A percentile compares a stretch with the other conserved stretches of the same genome.
Evolutionary conservation across 2,888 invertebrate species (phyloP).

Genomic region (Pachycephus smyrnensis): DNA sequence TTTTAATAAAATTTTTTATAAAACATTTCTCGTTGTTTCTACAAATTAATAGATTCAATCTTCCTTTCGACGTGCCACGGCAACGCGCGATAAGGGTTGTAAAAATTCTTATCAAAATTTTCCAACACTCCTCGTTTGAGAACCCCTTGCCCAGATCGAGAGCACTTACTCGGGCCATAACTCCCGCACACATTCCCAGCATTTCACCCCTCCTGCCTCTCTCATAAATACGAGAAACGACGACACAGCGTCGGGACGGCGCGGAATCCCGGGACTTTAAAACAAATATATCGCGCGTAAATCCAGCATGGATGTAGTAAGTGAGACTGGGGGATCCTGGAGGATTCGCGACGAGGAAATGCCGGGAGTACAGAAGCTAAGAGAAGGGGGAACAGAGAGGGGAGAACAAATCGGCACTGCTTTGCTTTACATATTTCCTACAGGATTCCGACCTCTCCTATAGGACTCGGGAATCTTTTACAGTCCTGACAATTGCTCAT

Average conservation of each 20-base stretch:
- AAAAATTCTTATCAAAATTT: too few relatives aligned
- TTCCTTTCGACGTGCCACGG: too few relatives aligned
- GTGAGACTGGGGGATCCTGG: conserved; percentile 20
- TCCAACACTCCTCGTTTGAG: conserved; percentile 24
- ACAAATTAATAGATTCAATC: too few relatives aligned
- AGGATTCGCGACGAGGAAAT: conserved; percentile 18
- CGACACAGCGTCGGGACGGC: conserved; percentile 32
- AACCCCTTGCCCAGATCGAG: conserved; percentile 51
- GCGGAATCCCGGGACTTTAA: conserved; percentile 58
- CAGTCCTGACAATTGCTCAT: too few relatives aligned
- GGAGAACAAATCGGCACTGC: conserved; percentile 57
- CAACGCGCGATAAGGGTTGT: too few relatives aligned
- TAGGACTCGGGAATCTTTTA: too few relatives aligned
- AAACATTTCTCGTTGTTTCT: too few relatives aligned
- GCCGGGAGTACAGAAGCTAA: conserved; percentile 13
- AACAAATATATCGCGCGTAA: conserved; percentile 66
- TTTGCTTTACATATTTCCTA: conserved; percentile 60
- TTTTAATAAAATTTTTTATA: too few relatives aligned
- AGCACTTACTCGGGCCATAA: conserved; percentile 64
- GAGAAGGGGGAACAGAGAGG: conserved; percentile 28
- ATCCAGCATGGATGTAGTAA: conserved; percentile 56
- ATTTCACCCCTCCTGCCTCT: conserved; percentile 51
- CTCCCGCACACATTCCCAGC: conserved; percentile 53
- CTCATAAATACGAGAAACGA: conserved; percentile 58
- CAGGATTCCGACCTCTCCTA: not conserved